Evolutionary conservation across 2,888 invertebrate species (phyloP), one percentile per base, ranked within the genome.

Genomic region (Monoplex corrugatus): DNA sequence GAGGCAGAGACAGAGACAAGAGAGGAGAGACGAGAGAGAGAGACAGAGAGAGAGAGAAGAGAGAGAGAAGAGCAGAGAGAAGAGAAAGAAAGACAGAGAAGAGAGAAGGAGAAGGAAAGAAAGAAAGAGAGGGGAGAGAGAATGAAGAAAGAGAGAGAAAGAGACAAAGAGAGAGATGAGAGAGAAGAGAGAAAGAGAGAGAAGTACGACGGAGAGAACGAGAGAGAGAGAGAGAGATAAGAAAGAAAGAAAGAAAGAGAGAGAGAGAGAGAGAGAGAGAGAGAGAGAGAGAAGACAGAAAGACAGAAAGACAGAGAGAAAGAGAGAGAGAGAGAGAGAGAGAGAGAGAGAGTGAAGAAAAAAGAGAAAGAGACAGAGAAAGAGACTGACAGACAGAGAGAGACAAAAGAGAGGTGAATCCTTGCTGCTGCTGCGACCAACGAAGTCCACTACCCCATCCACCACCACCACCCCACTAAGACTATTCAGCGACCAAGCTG

Each of bases 281-380:
- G 45, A 50, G 35, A 84, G 44, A 84, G 84, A 84, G 35, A 84
- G 84, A n/a, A n/a, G n/a, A n/a, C n/a, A n/a, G n/a, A n/a, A n/a
- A n/a, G n/a, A n/a, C n/a, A n/a, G n/a, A n/a, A n/a, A n/a, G n/a
- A n/a, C n/a, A 84, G 44, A 50, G 45, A 84, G 84, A 84, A 32
- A 44, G 84, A 44, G 50, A 44, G 45, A 45, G 84, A 84, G 84
- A 44, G 84, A 75, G 38, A 86, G 86, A 86, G 57, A 86, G 86
- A 87, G 78, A 87, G 87, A 72, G 72, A 87, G 78, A 87, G 87
- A 87, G 78, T 78, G 87, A 78, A 23, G 57, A 63, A 88, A 28
- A 82, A 63, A 82, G 35, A 87, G 87, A 87, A 13, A 50, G 87
- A 87, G 87, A 87, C 38, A 50, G 35, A 82, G 83, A 72, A 75